These are phyloP conservation scores for Drosophila baimaii DNA, from an alignment of 1,140 invertebrate genomes.

Conservation along the genomic window DNA sequence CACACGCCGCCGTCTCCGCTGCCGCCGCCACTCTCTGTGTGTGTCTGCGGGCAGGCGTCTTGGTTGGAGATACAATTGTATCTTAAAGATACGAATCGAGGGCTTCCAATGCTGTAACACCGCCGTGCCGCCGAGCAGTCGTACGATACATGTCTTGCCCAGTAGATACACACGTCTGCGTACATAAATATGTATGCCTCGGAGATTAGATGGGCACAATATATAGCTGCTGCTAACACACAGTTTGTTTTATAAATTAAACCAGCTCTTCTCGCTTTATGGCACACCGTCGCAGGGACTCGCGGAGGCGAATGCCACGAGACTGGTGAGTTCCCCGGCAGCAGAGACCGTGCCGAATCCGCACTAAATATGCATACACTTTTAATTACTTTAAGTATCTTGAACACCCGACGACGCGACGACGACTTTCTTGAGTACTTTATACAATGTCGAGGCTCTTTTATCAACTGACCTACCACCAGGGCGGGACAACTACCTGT, in stretches of 20 bases:
- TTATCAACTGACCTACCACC: slow-evolving; percentile 54
- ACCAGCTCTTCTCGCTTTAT: background rate
- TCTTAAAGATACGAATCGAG: slow-evolving; percentile 48
- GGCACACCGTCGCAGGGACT: background rate
- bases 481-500: slow-evolving; percentile 59
- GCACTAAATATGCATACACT: slow-evolving; percentile 28
- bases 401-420: slow-evolving; percentile 38
- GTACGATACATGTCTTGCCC: slow-evolving; percentile 35
- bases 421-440: slow-evolving; percentile 35
- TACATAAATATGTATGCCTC: slow-evolving; percentile 25
- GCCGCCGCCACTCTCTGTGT: background rate
- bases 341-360: slow-evolving; percentile 3
- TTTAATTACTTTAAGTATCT: slow-evolving; percentile 77
- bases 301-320: background rate
- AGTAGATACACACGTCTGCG: slow-evolving; percentile 27
- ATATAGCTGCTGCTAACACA: background rate
- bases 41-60: slow-evolving; percentile 7
- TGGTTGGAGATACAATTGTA: slow-evolving; percentile 26
- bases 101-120: slow-evolving; percentile 42
- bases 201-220: background rate
- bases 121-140: slow-evolving; percentile 12
- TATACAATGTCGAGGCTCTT: slow-evolving; percentile 25
- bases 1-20: background rate
- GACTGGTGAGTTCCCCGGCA: background rate
- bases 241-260: slow-evolving; percentile 12